Evolutionary conservation across 2,113 vertebrate species (phyloP).

Genomic region (Ceyx melanurus): DNA sequence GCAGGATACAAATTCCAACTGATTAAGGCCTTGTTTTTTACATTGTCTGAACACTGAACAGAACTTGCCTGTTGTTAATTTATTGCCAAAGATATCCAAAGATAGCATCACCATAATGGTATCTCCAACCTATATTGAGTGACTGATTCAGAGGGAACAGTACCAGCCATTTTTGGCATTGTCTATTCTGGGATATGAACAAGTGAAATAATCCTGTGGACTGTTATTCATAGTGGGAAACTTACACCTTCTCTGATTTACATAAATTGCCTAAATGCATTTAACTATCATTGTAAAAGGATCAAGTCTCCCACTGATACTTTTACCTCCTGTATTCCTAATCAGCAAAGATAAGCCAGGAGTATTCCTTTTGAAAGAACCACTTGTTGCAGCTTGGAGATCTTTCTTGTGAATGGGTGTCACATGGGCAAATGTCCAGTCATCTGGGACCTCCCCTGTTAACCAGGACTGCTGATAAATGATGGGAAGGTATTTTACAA

Average conservation of each 20-base stretch:
- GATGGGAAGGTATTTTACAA: no score
- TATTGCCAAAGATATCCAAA: slow-evolving; percentile 12
- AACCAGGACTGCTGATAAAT: no score
- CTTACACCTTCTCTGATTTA: neutral
- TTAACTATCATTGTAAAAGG: neutral
- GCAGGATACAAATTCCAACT: neutral
- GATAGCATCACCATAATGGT: neutral
- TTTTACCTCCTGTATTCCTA: neutral
- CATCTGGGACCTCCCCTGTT: no score
- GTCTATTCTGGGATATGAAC: neutral
- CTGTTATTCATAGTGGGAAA: neutral
- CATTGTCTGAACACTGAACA: neutral
- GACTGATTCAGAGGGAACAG: neutral
- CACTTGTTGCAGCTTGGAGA: neutral
- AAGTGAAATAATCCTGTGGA: neutral
- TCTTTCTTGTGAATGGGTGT: no score
- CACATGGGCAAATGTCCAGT: no score
- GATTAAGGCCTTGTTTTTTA: neutral
- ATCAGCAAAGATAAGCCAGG: neutral
- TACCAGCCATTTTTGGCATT: neutral
- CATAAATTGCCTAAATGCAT: neutral
- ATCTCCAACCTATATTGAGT: neutral
- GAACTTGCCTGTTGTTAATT: neutral
- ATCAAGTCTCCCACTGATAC: neutral
- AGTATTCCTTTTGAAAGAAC: neutral